Conservation (phyloP, 1,140 invertebrate species). For the Dufourea novaeangliae region DNA sequence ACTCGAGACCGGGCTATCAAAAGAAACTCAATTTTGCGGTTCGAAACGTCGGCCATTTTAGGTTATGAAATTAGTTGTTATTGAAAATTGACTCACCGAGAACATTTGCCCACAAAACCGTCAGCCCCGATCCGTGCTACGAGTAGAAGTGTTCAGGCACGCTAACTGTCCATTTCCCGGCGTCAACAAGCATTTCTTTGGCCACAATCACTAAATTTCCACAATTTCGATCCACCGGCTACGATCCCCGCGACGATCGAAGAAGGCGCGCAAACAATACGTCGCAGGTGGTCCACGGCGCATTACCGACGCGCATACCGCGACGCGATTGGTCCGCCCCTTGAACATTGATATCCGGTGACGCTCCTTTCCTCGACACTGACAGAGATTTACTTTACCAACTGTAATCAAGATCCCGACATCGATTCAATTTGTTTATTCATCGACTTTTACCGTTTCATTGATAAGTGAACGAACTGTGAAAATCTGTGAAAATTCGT, state of each 20-base stretch:
- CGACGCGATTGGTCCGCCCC: not conserved
- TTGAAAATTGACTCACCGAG: not conserved
- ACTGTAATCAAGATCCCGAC: conserved; percentile 1
- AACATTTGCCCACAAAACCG: too few relatives aligned
- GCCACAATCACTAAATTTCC: not conserved
- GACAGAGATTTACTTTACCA: conserved; percentile 1
- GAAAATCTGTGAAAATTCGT: too few relatives aligned
- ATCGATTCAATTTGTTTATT: not conserved
- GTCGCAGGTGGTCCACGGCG: not conserved
- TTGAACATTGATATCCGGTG: not conserved
- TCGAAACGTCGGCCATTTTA: not conserved
- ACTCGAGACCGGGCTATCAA: not conserved
- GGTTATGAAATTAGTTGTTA: not conserved
- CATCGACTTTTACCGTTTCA: conserved; percentile 8
- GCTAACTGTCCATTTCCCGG: too few relatives aligned
- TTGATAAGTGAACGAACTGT: too few relatives aligned
- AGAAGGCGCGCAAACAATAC: conserved; percentile 7
- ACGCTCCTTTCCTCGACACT: not conserved
- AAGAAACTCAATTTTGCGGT: not conserved
- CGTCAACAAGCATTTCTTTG: not conserved
- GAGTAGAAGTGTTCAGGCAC: too few relatives aligned
- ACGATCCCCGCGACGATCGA: not conserved
- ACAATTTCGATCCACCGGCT: not conserved
- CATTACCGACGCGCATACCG: conserved; percentile 16
- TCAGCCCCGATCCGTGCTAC: too few relatives aligned